Conservation (phyloP, 2,888 invertebrate genomes). For the Petrophora chlorosata region DNA sequence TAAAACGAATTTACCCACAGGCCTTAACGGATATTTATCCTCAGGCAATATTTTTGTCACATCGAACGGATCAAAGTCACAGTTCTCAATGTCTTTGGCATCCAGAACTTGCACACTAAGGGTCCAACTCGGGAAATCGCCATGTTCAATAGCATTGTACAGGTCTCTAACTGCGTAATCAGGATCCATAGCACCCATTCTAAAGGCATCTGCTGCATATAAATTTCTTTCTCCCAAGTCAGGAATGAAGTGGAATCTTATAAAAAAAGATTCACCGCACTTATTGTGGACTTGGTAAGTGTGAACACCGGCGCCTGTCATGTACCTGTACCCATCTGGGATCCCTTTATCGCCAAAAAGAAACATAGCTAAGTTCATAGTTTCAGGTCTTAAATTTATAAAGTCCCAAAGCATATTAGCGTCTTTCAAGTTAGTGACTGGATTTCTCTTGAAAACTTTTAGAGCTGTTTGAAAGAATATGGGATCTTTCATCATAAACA, state of each 20-base stretch:
- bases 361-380: slow-evolving; percentile 91
- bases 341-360: slow-evolving; percentile 94
- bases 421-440: slow-evolving; percentile 93
- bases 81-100: slow-evolving; percentile 88
- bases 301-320: slow-evolving; percentile 97
- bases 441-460: slow-evolving; percentile 96
- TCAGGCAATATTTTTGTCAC: slow-evolving; percentile 92
- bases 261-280: slow-evolving; percentile 87
- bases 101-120: slow-evolving; percentile 93
- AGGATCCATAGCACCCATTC: slow-evolving; percentile 88
- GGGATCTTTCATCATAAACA: slow-evolving; percentile 95
- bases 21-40: slow-evolving; percentile 90
- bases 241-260: slow-evolving; percentile 95
- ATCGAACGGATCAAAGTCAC: slow-evolving; percentile 94
- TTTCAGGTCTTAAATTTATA: slow-evolving; percentile 91
- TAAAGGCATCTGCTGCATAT: slow-evolving; percentile 84
- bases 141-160: slow-evolving; percentile 91
- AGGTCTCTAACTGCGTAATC: slow-evolving; percentile 94
- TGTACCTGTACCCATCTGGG: slow-evolving; percentile 93
- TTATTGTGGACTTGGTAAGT: slow-evolving; percentile 93
- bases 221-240: slow-evolving; percentile 93
- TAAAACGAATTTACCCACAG: slow-evolving; percentile 90
- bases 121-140: slow-evolving; percentile 89
- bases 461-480: slow-evolving; percentile 94
- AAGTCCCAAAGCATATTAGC: slow-evolving; percentile 97